Conservation (phyloP, 2,113 vertebrate genomes). For the Emydocephalus ijimae region DNA sequence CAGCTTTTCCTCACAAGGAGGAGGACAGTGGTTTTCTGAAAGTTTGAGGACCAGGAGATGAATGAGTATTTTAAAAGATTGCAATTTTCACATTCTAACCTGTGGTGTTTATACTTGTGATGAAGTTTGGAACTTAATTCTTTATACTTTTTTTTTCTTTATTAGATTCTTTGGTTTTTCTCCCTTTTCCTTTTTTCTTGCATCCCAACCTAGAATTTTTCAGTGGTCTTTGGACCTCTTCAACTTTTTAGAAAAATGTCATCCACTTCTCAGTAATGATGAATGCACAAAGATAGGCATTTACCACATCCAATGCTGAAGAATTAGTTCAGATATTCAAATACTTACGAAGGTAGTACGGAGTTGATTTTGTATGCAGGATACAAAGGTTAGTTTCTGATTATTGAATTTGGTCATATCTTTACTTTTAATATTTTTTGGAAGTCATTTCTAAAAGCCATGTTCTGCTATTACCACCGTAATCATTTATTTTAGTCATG, state of each 20-base stretch:
- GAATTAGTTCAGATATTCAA: not conserved
- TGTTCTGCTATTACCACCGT: not conserved
- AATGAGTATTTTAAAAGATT: not conserved
- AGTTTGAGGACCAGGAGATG: not conserved
- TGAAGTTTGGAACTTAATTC: not conserved
- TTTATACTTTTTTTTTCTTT: not conserved
- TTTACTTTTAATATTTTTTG: not conserved
- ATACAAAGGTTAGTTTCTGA: not conserved
- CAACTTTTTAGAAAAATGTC: not conserved
- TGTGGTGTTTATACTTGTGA: not conserved
- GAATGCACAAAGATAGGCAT: not conserved
- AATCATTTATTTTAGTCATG: not conserved
- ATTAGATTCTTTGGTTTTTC: not conserved
- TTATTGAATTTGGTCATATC: not conserved
- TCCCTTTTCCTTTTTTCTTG: not conserved
- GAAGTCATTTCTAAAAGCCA: constrained; percentile 20
- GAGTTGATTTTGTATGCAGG: not conserved
- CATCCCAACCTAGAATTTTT: not conserved
- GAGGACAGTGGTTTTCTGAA: not conserved
- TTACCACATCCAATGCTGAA: not conserved
- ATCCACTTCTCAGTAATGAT: not conserved
- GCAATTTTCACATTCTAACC: not conserved
- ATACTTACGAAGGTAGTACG: not conserved
- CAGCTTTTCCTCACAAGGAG: not conserved
- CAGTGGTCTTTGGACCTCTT: not conserved